These are phyloP conservation scores for Orgyia antiqua DNA, from an alignment of 2,888 invertebrate genomes.

Conservation along the genomic window DNA sequence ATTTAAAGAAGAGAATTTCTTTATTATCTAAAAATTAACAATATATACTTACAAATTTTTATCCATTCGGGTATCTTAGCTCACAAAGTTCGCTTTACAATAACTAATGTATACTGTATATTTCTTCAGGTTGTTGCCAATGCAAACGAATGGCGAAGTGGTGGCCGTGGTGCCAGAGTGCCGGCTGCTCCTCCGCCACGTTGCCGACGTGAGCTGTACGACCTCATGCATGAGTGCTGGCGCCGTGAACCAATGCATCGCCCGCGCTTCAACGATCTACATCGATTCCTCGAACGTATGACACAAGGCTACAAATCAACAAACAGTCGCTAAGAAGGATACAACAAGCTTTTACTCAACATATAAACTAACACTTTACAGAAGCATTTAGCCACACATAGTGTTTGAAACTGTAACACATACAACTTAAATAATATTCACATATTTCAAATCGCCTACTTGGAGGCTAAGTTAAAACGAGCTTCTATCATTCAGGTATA, in stretches of 20 bases:
- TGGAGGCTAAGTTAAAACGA: too few relatives aligned
- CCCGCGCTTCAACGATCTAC: slow-evolving; percentile 92
- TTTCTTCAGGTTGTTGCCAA: slow-evolving; percentile 82
- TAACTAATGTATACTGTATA: too few relatives aligned
- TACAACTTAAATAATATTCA: too few relatives aligned
- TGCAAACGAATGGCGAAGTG: slow-evolving; percentile 82
- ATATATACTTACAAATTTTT: too few relatives aligned
- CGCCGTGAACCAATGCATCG: slow-evolving; percentile 87
- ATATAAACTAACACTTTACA: neutral
- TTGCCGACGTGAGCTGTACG: slow-evolving; percentile 93
- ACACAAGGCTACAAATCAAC: slow-evolving; percentile 81
- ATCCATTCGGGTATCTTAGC: too few relatives aligned
- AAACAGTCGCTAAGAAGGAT: slow-evolving; percentile 33
- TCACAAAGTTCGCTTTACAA: too few relatives aligned
- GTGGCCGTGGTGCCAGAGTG: slow-evolving; percentile 58
- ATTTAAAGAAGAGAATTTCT: too few relatives aligned
- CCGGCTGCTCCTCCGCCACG: slow-evolving; percentile 82
- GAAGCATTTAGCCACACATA: too few relatives aligned
- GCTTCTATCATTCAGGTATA: slow-evolving; percentile 24
- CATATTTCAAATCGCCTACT: too few relatives aligned
- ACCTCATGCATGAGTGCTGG: slow-evolving; percentile 96
- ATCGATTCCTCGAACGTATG: slow-evolving; percentile 90
- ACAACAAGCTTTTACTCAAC: slow-evolving; percentile 2
- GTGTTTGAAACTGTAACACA: too few relatives aligned
- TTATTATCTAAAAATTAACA: too few relatives aligned